phyloP scores from a whole-genome alignment of 2,113 vertebrate species.

The Psettodes erumei region DNA sequence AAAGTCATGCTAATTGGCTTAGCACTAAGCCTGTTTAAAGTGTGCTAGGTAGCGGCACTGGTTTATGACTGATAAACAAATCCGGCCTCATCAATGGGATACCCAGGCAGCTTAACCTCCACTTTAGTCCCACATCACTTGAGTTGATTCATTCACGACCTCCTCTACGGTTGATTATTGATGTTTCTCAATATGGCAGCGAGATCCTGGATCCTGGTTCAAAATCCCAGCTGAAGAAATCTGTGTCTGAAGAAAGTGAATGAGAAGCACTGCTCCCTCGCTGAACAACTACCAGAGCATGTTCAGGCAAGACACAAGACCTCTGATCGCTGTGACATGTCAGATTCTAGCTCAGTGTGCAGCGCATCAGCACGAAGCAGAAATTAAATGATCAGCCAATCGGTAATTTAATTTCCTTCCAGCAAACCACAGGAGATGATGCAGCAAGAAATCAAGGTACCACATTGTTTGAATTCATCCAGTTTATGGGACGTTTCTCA shows the following conservation, averaged over 20 bases:
- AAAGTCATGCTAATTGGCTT: conserved; percentile 76
- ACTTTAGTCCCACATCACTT: conserved; percentile 38
- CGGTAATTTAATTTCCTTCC: conserved; percentile 3
- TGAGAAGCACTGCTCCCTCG: background rate
- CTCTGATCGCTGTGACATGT: background rate
- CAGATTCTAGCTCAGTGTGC: background rate
- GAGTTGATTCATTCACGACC: conserved; percentile 58
- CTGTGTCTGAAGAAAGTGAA: background rate
- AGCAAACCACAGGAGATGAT: conserved; percentile 17
- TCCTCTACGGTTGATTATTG: conserved; percentile 47
- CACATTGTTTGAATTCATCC: conserved; percentile 26
- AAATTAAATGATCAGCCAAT: background rate
- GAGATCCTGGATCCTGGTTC: background rate
- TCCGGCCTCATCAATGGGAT: conserved; percentile 63
- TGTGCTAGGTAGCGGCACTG: conserved; percentile 61
- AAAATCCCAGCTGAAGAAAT: background rate
- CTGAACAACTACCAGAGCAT: background rate
- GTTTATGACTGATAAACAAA: conserved; percentile 68
- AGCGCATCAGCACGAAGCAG: background rate
- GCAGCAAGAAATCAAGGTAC: conserved; percentile 25
- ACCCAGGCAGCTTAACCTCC: conserved; percentile 58
- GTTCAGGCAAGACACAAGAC: conserved; percentile 6
- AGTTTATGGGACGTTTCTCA: conserved; percentile 17
- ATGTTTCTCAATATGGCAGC: conserved; percentile 35
- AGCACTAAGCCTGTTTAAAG: conserved; percentile 72